phyloP scores from a whole-genome alignment of 2,888 invertebrate genomes.

The Drosophila seclusa region DNA sequence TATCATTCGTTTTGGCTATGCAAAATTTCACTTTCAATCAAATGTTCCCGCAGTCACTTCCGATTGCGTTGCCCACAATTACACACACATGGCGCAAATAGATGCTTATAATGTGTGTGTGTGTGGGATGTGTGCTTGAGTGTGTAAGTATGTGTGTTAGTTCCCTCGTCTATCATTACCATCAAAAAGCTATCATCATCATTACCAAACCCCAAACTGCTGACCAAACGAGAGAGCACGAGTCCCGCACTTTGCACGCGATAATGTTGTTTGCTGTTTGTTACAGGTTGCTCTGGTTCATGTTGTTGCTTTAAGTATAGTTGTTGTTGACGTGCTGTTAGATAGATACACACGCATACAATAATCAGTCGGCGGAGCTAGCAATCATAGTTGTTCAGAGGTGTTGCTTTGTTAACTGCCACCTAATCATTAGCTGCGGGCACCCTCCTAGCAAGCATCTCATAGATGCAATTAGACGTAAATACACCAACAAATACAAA shows the following conservation, averaged over 20 bases:
- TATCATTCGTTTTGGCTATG: slow-evolving; percentile 58
- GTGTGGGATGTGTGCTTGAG: slow-evolving; percentile 13
- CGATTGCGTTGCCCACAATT: slow-evolving; percentile 60
- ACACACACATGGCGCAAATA: slow-evolving; percentile 42
- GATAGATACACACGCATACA: slow-evolving; percentile 47
- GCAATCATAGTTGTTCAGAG: slow-evolving; percentile 67
- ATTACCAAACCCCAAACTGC: slow-evolving; percentile 59
- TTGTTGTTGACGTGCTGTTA: slow-evolving; percentile 32
- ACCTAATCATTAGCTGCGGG: slow-evolving; percentile 51
- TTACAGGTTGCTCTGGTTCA: slow-evolving; percentile 23
- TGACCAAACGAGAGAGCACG: slow-evolving; percentile 61
- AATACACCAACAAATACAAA: neutral
- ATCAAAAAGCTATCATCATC: slow-evolving; percentile 81
- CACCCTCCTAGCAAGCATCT: slow-evolving; percentile 45
- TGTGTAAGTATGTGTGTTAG: slow-evolving; percentile 22
- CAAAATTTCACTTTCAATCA: slow-evolving; percentile 73
- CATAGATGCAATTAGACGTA: slow-evolving; percentile 26
- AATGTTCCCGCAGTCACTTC: slow-evolving; percentile 62
- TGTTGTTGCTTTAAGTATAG: slow-evolving; percentile 2
- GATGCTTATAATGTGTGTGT: slow-evolving; percentile 9
- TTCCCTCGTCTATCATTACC: slow-evolving; percentile 68
- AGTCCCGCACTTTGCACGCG: slow-evolving; percentile 73
- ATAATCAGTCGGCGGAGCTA: slow-evolving; percentile 47
- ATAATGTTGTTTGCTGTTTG: slow-evolving; percentile 54
- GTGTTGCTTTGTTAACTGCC: slow-evolving; percentile 73